Percentiles rank a stretch among this genome's conserved stretches.
phyloP scores from a whole-genome alignment of 1,140 invertebrate species.

The Notospermus geniculatus region DNA sequence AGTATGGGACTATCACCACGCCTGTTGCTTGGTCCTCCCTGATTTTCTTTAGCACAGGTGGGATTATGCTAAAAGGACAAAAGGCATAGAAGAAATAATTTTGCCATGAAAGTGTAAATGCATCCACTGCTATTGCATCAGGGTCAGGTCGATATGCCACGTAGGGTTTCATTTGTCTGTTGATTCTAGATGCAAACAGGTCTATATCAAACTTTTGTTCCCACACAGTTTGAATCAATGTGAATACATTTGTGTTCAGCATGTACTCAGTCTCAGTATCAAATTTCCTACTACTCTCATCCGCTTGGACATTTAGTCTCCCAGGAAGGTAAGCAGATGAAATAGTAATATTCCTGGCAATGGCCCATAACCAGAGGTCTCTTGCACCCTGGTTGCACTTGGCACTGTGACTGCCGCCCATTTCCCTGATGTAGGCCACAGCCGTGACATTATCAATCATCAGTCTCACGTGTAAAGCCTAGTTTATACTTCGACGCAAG shows the following conservation, averaged over 20 bases:
- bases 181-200: not conserved
- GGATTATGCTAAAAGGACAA: not conserved
- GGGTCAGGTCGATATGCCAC: not conserved
- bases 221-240: not conserved
- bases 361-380: too few relatives aligned
- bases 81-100: not conserved
- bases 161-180: not conserved
- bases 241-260: not conserved
- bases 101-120: not conserved
- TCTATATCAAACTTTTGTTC: not conserved
- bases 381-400: too few relatives aligned
- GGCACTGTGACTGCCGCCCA: not conserved
- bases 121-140: not conserved
- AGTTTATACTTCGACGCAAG: too few relatives aligned
- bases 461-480: not conserved
- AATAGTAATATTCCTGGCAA: too few relatives aligned
- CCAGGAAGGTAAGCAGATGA: too few relatives aligned
- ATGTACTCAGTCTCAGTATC: not conserved
- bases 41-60: not conserved
- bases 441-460: not conserved
- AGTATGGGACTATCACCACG: not conserved
- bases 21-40: too few relatives aligned
- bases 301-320: not conserved
- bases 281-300: not conserved
- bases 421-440: not conserved